Base-by-base conservation (phyloP, 2,113 vertebrate genomes). In the Columba janthina region DNA sequence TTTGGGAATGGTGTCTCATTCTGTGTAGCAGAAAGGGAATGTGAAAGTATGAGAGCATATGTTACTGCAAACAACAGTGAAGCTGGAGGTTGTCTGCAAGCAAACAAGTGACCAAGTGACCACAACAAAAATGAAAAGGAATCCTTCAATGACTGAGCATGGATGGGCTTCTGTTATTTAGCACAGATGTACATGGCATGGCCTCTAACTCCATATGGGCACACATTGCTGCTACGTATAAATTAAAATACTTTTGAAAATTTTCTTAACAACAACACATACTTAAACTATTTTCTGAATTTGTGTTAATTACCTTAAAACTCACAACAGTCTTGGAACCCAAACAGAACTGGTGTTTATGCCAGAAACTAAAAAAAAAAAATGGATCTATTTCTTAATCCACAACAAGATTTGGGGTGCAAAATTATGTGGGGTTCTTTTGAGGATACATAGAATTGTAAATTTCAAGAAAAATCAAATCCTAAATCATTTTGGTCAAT, bases 21-120 rank as follows among this genome's bases (percentile, higher is more conserved):
- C 34, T 28, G 8, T 73, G 29, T 82, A 44, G 69, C 75, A 93
- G 75, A 72, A 83, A 69, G 44, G 50, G 56, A n/a, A 12, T 19
- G 7, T 58, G 62, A 32, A 64, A 83, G 4, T 8, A 28, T 51
- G 34, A 5, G 15, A n/a, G 5, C 9, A 29, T 6, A 66, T 32
- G 13, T 67, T 16, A 11, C 15, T 38, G 60, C 58, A 62, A 83
- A 26, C 69, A 69, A 72, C 46, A 72, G 10, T 28, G 75, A 76
- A 58, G 51, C 29, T 90, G 79, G 74, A 89, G 22, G 38, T 57
- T 36, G 29, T 84, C 72, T 92, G 74, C 81, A 88, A 42, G 1
- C 5, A 42, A 32, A 7, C 6, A 61, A n/a, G 10, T 0, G 0
- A 26, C 11, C n/a, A 17, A 36, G 36, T 36, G 36, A 36, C 36